Evolutionary conservation across 1,140 invertebrate genomes (phyloP).

Genomic region (Papilio polytes): DNA sequence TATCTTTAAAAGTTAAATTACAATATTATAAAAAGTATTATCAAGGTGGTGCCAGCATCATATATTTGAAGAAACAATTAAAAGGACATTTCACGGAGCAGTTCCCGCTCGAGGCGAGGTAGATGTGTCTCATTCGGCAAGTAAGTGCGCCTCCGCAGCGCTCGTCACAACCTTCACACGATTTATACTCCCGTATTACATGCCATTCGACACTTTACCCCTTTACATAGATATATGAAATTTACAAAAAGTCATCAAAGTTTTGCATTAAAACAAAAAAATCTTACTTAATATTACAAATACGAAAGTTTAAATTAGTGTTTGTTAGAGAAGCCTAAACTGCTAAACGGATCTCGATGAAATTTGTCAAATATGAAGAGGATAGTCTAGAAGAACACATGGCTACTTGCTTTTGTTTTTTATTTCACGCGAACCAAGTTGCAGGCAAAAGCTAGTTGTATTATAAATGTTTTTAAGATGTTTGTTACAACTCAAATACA

Average conservation of each 20-base stretch:
- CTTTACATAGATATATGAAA: constrained; percentile 60
- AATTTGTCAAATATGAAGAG: too few species aligned
- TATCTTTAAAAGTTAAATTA: constrained; percentile 10
- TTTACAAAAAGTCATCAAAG: not conserved
- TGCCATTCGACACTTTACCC: constrained; percentile 78
- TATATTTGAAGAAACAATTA: constrained; percentile 73
- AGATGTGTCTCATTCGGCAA: constrained; percentile 71
- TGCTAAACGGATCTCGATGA: too few species aligned
- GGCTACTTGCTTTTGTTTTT: too few species aligned
- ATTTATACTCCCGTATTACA: constrained; percentile 81
- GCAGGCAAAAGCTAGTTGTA: too few species aligned
- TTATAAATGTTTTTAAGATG: too few species aligned
- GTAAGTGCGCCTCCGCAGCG: constrained; percentile 61
- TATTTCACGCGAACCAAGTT: too few species aligned
- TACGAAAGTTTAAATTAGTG: too few species aligned
- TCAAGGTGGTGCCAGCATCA: constrained; percentile 45
- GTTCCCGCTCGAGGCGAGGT: constrained; percentile 51
- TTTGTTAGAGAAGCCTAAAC: too few species aligned
- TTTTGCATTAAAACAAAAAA: constrained; percentile 31
- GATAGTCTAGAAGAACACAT: too few species aligned
- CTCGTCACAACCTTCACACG: constrained; percentile 70
- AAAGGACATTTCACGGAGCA: constrained; percentile 66
- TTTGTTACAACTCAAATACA: too few species aligned
- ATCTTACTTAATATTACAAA: not conserved
- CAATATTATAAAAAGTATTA: constrained; percentile 34